These are phyloP conservation scores for Agonum fuliginosum DNA, from an alignment of 2,888 invertebrate species.

Conservation along the genomic window DNA sequence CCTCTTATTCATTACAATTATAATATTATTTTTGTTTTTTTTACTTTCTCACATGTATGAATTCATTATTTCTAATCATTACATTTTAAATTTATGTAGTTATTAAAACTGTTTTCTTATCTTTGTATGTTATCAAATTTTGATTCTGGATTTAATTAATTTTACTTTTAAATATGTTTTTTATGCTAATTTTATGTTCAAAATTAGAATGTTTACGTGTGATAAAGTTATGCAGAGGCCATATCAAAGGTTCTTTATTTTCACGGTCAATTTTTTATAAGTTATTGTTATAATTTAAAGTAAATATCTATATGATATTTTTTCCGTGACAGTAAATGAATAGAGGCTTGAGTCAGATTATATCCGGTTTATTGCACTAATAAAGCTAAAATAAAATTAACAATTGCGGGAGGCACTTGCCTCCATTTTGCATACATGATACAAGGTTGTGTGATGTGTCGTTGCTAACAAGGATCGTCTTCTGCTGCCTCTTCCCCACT, in stretches of 20 bases:
- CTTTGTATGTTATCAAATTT: no score
- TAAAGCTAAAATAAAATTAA: conserved; percentile 20
- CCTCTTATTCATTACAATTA: background rate
- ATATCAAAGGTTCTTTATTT: no score
- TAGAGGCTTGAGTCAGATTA: conserved; percentile 22
- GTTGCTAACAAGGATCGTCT: conserved; percentile 79
- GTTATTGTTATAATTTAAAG: background rate
- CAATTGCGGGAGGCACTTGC: conserved; percentile 23
- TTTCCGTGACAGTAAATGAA: conserved; percentile 11
- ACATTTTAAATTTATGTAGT: no score
- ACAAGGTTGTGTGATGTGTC: conserved; percentile 61
- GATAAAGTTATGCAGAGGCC: conserved; percentile 1
- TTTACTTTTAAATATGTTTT: background rate
- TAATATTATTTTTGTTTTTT: conserved; percentile 37
- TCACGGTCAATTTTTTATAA: background rate
- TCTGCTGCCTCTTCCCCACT: conserved; percentile 87
- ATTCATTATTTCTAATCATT: no score
- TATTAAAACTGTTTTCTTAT: no score
- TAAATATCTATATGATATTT: background rate
- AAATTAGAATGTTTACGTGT: conserved; percentile 22
- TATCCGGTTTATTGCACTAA: conserved; percentile 28
- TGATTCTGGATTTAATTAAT: no score
- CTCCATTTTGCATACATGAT: conserved; percentile 42
- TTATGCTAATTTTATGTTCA: conserved; percentile 55
- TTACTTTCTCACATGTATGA: conserved; percentile 10